Conservation (phyloP, 2,113 vertebrate species). For the Coracopsis vasa region DNA sequence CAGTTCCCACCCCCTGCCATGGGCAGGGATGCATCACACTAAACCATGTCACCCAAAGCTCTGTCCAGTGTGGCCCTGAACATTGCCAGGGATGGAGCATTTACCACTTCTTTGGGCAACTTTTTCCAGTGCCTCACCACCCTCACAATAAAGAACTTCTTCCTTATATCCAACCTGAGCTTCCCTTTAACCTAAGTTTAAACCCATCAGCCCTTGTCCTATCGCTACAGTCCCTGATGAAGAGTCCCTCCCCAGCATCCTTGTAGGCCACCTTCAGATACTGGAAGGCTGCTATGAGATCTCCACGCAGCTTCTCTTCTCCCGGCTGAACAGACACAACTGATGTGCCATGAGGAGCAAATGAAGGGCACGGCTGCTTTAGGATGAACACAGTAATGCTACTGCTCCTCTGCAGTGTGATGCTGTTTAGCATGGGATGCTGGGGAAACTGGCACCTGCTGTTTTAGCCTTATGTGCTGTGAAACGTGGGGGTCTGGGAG, state of each 20-base stretch:
- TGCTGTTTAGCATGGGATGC: background rate
- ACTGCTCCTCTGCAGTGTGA: background rate
- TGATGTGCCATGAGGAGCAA: background rate
- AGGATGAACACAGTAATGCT: background rate
- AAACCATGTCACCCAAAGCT: background rate
- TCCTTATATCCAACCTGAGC: background rate
- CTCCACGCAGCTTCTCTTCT: background rate
- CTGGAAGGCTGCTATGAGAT: background rate
- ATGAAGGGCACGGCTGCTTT: rapidly evolving
- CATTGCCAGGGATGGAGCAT: background rate
- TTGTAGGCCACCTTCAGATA: background rate
- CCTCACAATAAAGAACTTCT: background rate
- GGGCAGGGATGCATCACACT: background rate
- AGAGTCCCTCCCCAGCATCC: background rate
- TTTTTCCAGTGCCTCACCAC: background rate
- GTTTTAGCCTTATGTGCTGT: background rate
- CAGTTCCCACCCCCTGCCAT: background rate
- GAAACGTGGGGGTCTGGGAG: background rate
- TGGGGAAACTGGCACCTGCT: too few species aligned
- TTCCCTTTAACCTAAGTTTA: background rate
- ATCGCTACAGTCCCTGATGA: background rate
- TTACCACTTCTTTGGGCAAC: background rate
- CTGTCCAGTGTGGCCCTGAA: background rate
- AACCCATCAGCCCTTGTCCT: background rate
- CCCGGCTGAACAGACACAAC: background rate